phyloP scores from a whole-genome alignment of 2,888 invertebrate genomes.

The Meteorus cinctellus region DNA sequence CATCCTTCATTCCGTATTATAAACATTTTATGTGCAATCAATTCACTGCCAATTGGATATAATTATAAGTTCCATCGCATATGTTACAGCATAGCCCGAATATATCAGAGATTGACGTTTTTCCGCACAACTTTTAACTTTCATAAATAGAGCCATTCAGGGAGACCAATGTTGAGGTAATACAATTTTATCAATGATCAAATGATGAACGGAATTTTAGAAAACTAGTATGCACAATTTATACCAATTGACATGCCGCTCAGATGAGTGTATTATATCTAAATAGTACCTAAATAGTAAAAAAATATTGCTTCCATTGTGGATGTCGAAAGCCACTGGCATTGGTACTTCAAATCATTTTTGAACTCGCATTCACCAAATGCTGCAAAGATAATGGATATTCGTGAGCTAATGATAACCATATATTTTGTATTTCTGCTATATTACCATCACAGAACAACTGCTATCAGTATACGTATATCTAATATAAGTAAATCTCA shows the following conservation, averaged over 20 bases:
- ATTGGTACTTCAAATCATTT: not conserved
- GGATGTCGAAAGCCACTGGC: not conserved
- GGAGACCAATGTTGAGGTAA: not conserved
- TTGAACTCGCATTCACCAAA: not conserved
- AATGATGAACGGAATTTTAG: not conserved
- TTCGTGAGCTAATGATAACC: not conserved
- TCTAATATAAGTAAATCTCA: not conserved
- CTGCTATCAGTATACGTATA: not conserved
- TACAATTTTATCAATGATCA: not conserved
- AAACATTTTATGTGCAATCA: no score
- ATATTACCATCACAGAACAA: not conserved
- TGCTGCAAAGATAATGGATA: not conserved
- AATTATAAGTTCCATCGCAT: not conserved
- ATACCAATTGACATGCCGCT: not conserved
- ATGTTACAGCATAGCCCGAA: not conserved
- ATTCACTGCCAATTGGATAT: no score
- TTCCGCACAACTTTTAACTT: not conserved
- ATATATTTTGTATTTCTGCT: not conserved
- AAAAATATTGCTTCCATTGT: conserved; percentile 10
- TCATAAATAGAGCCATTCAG: not conserved
- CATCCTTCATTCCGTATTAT: not conserved
- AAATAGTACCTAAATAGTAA: conserved; percentile 5
- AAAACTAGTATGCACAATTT: not conserved
- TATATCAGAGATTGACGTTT: not conserved
- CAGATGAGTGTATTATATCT: not conserved